Conservation (phyloP, 2,113 vertebrate genomes). For the Equus quagga region DNA sequence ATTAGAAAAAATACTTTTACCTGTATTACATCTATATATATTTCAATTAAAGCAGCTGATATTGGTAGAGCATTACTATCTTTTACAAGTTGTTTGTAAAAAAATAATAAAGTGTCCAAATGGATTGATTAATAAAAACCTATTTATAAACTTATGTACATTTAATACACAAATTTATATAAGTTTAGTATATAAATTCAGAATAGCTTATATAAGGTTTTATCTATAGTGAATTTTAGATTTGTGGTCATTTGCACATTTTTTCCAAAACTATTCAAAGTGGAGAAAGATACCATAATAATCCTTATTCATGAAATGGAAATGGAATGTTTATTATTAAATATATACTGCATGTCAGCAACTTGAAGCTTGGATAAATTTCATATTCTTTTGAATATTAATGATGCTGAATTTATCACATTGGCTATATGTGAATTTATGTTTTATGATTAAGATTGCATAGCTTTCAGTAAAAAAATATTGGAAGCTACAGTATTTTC, state of each 20-base stretch:
- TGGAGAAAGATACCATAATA: conserved; percentile 17
- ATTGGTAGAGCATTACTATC: conserved; percentile 31
- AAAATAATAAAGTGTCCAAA: conserved; percentile 27
- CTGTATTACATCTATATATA: not conserved
- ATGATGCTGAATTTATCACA: not conserved
- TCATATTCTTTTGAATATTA: conserved; percentile 46
- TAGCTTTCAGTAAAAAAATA: conserved; percentile 46
- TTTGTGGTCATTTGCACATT: conserved; percentile 49
- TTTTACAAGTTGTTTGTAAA: conserved; percentile 52
- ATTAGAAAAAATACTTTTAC: conserved; percentile 18
- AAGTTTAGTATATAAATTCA: not conserved
- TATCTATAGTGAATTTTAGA: conserved; percentile 20
- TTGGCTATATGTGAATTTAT: conserved; percentile 31
- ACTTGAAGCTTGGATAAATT: conserved; percentile 6
- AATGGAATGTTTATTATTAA: conserved; percentile 44
- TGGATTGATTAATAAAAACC: not conserved
- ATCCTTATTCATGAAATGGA: conserved; percentile 42
- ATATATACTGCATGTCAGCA: conserved; percentile 14
- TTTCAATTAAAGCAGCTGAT: conserved; percentile 56
- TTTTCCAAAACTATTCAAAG: conserved; percentile 11
- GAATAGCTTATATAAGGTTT: not conserved
- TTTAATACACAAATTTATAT: not conserved
- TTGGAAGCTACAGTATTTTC: conserved; percentile 35
- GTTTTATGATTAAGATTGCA: conserved; percentile 7
- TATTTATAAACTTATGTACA: no score